These are phyloP conservation scores for Byasa hedistus DNA, from an alignment of 2,888 invertebrate genomes.

Conservation along the genomic window DNA sequence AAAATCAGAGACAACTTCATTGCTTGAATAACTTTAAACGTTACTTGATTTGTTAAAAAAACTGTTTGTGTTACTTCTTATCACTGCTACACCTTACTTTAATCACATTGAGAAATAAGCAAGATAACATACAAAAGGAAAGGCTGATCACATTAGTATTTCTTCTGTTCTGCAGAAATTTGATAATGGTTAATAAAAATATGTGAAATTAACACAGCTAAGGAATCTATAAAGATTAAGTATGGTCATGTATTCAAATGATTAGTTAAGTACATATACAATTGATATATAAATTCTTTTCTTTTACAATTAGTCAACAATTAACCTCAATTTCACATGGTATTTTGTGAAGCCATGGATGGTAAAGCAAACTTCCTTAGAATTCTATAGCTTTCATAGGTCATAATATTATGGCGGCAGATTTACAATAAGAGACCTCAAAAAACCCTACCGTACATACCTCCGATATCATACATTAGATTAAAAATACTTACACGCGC, in stretches of 20 bases:
- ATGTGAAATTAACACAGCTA: not conserved
- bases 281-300: not conserved
- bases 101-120: not conserved
- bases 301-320: too few species aligned
- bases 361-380: too few species aligned
- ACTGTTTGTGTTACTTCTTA: not conserved
- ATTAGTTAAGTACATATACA: not conserved
- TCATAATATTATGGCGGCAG: too few species aligned
- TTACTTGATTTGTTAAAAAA: too few species aligned
- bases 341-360: too few species aligned
- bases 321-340: too few species aligned
- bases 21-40: too few species aligned
- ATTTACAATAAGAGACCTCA: too few species aligned
- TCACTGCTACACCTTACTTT: not conserved
- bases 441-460: too few species aligned
- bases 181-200: not conserved
- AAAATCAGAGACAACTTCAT: too few species aligned
- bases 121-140: not conserved
- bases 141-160: not conserved
- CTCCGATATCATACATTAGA: too few species aligned
- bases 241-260: not conserved
- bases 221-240: not conserved
- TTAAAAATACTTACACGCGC: constrained; percentile 34
- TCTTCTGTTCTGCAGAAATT: not conserved
- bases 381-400: too few species aligned